These are phyloP conservation scores for Scyliorhinus canicula DNA, from an alignment of 2,797 vertebrate species.

Conservation along the genomic window DNA sequence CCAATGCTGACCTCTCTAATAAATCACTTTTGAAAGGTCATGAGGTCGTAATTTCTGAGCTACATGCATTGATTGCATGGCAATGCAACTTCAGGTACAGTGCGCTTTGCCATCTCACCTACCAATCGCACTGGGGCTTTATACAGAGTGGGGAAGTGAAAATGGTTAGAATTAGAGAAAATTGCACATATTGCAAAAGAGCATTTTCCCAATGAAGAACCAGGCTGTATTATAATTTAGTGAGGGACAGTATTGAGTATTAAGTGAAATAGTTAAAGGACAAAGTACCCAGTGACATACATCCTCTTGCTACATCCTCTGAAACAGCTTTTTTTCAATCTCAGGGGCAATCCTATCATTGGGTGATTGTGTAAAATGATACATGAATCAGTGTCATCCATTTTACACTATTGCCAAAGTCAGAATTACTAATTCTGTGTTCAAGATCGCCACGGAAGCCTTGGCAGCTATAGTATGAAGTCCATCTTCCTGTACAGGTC, in stretches of 20 bases:
- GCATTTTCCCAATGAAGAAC: not conserved
- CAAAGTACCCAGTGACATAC: too few species aligned
- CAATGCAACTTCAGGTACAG: not conserved
- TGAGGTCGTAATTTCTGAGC: too few species aligned
- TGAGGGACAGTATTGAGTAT: not conserved
- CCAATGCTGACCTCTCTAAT: not conserved
- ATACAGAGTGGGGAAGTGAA: not conserved
- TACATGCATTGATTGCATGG: not conserved
- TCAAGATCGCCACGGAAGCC: not conserved
- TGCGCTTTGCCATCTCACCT: not conserved
- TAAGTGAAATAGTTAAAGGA: not conserved
- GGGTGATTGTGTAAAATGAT: not conserved
- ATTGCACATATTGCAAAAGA: not conserved
- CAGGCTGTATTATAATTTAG: not conserved
- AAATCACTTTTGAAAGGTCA: not conserved
- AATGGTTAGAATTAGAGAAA: not conserved
- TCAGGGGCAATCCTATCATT: not conserved
- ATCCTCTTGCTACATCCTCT: not conserved
- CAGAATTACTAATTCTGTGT: not conserved
- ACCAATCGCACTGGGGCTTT: not conserved
- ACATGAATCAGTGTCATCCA: too few species aligned
- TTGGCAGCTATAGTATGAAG: not conserved
- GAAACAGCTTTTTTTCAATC: not conserved
- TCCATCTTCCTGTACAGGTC: not conserved
- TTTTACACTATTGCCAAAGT: not conserved